Conservation (phyloP, 2,797 vertebrate species). For the Fistularia tabacaria region DNA sequence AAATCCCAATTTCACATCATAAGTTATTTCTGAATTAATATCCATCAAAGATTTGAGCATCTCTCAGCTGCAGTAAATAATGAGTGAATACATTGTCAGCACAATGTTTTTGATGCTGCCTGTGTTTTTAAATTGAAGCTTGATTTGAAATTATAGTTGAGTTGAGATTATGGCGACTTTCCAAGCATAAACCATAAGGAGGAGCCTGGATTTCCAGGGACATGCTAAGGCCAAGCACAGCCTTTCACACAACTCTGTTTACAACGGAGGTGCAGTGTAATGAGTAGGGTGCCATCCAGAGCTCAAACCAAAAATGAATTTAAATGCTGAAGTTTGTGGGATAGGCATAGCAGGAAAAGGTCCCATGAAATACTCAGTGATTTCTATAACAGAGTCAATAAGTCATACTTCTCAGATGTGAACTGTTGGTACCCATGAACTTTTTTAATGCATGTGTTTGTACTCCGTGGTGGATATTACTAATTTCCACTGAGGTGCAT, state of each 20-base stretch:
- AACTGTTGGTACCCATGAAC: too few species aligned
- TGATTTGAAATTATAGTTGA: conserved; percentile 69
- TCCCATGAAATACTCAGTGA: too few species aligned
- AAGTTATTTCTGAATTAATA: background rate
- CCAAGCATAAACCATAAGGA: conserved; percentile 65
- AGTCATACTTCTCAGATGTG: too few species aligned
- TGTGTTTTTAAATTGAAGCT: conserved; percentile 16
- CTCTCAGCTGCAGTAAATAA: too few species aligned
- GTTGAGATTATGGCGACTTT: conserved; percentile 64
- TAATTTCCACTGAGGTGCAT: too few species aligned
- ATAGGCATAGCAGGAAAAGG: too few species aligned
- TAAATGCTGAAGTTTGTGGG: background rate
- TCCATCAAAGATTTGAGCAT: too few species aligned
- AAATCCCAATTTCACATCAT: background rate
- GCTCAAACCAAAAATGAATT: background rate
- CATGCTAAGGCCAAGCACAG: conserved; percentile 60
- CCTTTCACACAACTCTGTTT: conserved; percentile 65
- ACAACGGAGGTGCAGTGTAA: conserved; percentile 48
- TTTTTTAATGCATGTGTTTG: too few species aligned
- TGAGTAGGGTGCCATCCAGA: conserved; percentile 37
- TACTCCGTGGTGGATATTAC: too few species aligned
- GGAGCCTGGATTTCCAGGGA: conserved; percentile 58
- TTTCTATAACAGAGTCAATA: background rate
- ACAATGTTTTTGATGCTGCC: background rate
- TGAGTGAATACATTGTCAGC: background rate